phyloP scores from a whole-genome alignment of 2,113 vertebrate species.

The Oenanthe oenanthe region DNA sequence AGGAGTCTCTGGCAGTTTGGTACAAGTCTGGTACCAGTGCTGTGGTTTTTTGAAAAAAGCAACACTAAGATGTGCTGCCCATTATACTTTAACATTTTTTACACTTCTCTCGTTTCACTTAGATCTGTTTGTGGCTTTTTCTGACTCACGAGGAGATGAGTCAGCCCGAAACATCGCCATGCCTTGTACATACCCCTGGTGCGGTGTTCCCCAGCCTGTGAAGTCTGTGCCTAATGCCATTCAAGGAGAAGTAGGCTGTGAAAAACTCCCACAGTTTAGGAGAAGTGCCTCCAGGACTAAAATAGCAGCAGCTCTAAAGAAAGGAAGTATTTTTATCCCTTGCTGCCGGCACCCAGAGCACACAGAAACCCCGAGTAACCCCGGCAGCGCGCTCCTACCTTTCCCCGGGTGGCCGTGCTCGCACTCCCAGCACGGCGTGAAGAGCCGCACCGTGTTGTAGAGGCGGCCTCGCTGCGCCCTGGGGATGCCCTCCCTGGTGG shows the following conservation, averaged over 20 bases:
- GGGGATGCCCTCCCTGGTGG: slow-evolving; percentile 81
- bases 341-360: background rate
- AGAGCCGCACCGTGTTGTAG: slow-evolving; percentile 90
- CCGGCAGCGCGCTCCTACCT: background rate
- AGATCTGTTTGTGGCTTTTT: background rate
- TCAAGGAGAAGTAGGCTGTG: background rate
- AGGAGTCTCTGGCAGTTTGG: background rate
- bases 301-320: background rate
- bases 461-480: slow-evolving; percentile 71
- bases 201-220: background rate
- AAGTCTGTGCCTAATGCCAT: background rate
- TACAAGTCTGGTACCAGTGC: background rate
- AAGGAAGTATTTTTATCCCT: background rate
- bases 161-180: background rate
- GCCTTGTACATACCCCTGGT: background rate
- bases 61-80: fast-evolving
- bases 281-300: background rate
- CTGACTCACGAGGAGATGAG: background rate
- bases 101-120: background rate
- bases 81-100: background rate
- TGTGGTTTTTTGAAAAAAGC: background rate
- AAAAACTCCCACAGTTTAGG: background rate
- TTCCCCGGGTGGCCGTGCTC: background rate
- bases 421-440: slow-evolving; percentile 82
- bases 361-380: fast-evolving